Evolutionary conservation across 2,113 vertebrate species (phyloP), one percentile per base, ranked within the genome.

Genomic region (Tringa solitaria): DNA sequence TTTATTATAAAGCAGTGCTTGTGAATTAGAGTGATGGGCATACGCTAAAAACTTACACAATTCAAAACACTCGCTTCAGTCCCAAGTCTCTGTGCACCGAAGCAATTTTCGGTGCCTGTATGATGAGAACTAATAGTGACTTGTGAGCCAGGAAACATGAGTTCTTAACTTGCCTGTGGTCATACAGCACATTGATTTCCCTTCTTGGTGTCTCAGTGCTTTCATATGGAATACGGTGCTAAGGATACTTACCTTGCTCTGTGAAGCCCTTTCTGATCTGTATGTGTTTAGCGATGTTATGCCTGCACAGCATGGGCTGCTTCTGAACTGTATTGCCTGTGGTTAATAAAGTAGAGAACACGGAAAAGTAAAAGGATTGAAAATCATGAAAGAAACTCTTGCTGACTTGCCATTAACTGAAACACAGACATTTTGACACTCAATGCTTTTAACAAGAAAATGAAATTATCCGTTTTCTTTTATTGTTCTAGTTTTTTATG

Each of bases 91-190:
- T 50, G 39, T 68, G 69, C 63, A 76, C 16, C 5, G 37, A 48
- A 89, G 69, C 81, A 48, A 20, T 84, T 76, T 84, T 45, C 50
- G 65, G 45, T 86, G 93, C 37, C 33, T 32, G 26, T 19, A 24
- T 93, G 89, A 95, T 63, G 70, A 82, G 65, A 94, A 93, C 61
- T 61, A 46, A 59, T 37, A 79, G 80, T 82, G 90, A 96, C 80
- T 94, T n/a, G 50, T 89, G 86, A 92, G 84, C 89, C 45, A 79
- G 69, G 90, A 94, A 81, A 79, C 85, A 64, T 2, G 86, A 94
- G 61, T 89, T 95, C 92, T 89, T 70, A 60, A 63, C 94, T 94
- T 73, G 95, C 95, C 89, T 76, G 77, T 95, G 77, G 81, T 95
- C 77, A 87, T 53, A 43, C 24, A 89, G 88, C 83, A 75, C 77